Percentiles rank a stretch among this genome's conserved stretches.
phyloP scores from a whole-genome alignment of 2,797 vertebrate genomes.

The Crocidura indochinensis region DNA sequence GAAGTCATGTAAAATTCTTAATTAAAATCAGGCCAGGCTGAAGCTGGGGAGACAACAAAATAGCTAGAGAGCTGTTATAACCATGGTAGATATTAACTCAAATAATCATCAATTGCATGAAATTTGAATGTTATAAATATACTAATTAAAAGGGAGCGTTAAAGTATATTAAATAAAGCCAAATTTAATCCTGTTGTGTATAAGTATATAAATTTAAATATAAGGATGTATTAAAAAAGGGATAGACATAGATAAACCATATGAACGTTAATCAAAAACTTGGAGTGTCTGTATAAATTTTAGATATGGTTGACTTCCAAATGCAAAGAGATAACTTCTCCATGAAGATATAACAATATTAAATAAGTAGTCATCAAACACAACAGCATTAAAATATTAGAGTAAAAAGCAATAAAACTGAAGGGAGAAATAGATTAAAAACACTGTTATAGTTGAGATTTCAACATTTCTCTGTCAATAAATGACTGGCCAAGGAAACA shows the following conservation, averaged over 20 bases:
- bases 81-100: constrained; percentile 50
- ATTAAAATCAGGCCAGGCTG: constrained; percentile 62
- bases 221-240: constrained; percentile 54
- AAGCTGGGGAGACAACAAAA: background rate
- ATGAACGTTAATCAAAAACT: constrained; percentile 55
- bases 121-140: constrained; percentile 56
- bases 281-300: constrained; percentile 60
- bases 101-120: constrained; percentile 29
- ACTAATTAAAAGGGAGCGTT: constrained; percentile 44
- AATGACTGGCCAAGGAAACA: constrained; percentile 15
- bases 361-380: constrained; percentile 59
- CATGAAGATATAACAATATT: constrained; percentile 59
- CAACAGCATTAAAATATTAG: constrained; percentile 60
- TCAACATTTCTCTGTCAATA: constrained; percentile 48
- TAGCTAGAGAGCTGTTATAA: constrained; percentile 45
- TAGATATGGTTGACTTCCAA: constrained; percentile 45
- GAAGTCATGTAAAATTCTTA: constrained; percentile 7
- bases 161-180: constrained; percentile 41
- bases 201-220: constrained; percentile 51
- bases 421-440: constrained; percentile 51
- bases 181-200: constrained; percentile 34
- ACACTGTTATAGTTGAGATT: constrained; percentile 10
- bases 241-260: background rate
- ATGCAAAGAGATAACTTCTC: constrained; percentile 48
- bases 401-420: constrained; percentile 55